Evolutionary conservation across 2,797 vertebrate genomes (phyloP).

Genomic region (Enteromius thamalakanensis): DNA sequence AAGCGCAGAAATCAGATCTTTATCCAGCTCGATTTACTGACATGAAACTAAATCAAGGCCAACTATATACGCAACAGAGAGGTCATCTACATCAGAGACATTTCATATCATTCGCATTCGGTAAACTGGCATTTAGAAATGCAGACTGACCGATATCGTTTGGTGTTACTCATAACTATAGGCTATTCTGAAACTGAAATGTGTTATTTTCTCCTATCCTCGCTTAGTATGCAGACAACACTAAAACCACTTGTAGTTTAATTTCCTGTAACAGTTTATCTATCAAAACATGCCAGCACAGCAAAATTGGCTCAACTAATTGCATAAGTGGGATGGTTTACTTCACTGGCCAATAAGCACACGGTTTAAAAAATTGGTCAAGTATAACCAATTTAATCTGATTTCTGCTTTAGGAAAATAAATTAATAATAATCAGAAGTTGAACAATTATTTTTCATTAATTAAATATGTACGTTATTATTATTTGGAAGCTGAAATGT

Average conservation of each 20-base stretch:
- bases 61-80: not conserved
- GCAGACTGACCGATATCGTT: not conserved
- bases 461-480: not conserved
- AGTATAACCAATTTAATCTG: too few relatives aligned
- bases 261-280: not conserved
- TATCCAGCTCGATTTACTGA: not conserved
- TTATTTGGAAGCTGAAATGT: not conserved
- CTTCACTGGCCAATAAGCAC: not conserved
- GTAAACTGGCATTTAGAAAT: not conserved
- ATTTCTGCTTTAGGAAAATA: too few relatives aligned
- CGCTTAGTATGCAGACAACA: not conserved
- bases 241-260: not conserved
- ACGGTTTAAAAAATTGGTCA: too few relatives aligned
- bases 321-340: not conserved
- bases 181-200: not conserved
- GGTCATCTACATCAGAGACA: not conserved
- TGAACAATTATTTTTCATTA: too few relatives aligned
- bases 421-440: too few relatives aligned
- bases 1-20: constrained; percentile 4
- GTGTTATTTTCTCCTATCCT: not conserved
- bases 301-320: not conserved
- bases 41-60: not conserved
- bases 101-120: not conserved
- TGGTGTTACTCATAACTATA: not conserved
- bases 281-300: not conserved